Base-by-base conservation (phyloP, 1,140 invertebrate genomes). In the Hypothenemus hampei region DNA sequence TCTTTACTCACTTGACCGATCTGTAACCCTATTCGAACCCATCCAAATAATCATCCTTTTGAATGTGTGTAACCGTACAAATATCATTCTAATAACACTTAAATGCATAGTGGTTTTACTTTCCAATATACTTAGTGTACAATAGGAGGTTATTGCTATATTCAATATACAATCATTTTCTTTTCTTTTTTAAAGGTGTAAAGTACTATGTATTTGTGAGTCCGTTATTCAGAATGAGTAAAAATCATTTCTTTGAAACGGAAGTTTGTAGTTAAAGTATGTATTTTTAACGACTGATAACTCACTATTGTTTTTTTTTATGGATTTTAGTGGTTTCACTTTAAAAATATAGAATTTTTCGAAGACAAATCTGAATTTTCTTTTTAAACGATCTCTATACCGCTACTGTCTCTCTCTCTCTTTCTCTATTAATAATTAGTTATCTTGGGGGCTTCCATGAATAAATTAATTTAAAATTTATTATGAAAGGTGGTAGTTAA, bases 1-100 rank as follows among this genome's bases (percentile, higher is more conserved):
- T 60, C 58, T 60, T 52, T 21, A 29, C 53, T 40, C 49, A 60
- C 52, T 60, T 60, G 47, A 60, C 52, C 58, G 52, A 41, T 51
- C 18, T 55, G 51, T 55, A 45, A 46, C 40, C 22, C 49, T 13
- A 22, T 37, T 35, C 18, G 36, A n/a, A 23, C 22, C 23, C 43
- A 54, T 47, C 22, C 31, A 37, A 47, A 21, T 11, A 5, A n/a
- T 20, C 21, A 23, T 35, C 40, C 37, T 16, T n/a, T 52, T 29
- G 31, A 35, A 16, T 26, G n/a, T n/a, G n/a, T n/a, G n/a, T n/a
- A n/a, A n/a, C 45, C 35, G 35, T 47, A 47, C 19, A 21, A 47
- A 16, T 47, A 35, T 31, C 26, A 35, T 35, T 47, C 21, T 35
- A 47, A 47, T 15, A 39, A 16, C 36, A 39, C 16, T 18, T 39